Base-by-base conservation (phyloP, 2,888 invertebrate species). In the Clepsis dumicolana region DNA sequence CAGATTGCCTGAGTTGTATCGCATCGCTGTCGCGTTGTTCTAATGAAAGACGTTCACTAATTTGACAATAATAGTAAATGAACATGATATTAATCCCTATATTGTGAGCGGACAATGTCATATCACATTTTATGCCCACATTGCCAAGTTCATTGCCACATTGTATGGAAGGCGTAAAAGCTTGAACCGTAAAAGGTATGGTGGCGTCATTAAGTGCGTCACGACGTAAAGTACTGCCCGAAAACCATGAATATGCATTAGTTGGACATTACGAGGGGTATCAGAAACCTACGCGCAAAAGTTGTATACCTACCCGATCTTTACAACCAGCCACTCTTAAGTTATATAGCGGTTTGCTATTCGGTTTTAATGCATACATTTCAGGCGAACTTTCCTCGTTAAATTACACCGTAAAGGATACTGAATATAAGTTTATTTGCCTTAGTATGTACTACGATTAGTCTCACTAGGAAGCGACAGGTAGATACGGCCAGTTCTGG, bases 101-200 rank as follows among this genome's bases (percentile, higher is more conserved):
- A 54, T 32, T 56, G 44, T 32, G 21, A 27, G 38, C 38, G 24
- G 41, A 24, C 25, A 57, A 27, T 48, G 44, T 35, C 52, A 50
- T 35, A 18, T 29, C 7, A 29, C n/a, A 48, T 65, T 61, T 61
- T 65, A 57, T 54, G n/a, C 24, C 53, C 21, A 38, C 41, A 35
- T 59, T 25, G 12, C 72, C 84, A 82, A 83, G 84, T 84, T 84
- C 85, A 84, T 74, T 81, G 80, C 74, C 79, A 74, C 74, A 74
- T 76, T 70, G 72, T 50, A 21, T 54, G n/a, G 10, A 38, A 67
- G 12, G 62, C 65, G 63, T 69, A 48, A 70, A 71, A 60, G 65
- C 24, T 59, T 52, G 35, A 41, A 44, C 50, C 10, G 50, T 67
- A 67, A 67, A 59, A 52, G 44, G 27, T 18, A 21, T 48, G 48